Evolutionary conservation across 2,113 vertebrate species (phyloP).

Genomic region (Scomber japonicus): DNA sequence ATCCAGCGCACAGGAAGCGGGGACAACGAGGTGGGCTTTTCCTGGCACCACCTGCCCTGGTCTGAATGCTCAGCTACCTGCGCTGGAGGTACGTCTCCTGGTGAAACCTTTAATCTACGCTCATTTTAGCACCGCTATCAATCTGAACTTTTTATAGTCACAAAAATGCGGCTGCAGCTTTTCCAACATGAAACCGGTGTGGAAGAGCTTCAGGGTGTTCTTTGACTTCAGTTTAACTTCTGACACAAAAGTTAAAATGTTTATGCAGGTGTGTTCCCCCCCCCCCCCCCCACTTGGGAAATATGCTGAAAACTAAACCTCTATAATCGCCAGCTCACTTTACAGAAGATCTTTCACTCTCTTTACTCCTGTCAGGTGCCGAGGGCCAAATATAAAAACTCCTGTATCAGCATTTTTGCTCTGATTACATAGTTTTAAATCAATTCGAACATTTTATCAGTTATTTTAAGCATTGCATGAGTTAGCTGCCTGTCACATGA

Average conservation of each 20-base stretch:
- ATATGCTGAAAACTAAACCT: background rate
- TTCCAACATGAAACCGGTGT: too few relatives aligned
- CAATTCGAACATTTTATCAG: too few relatives aligned
- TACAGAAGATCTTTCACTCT: background rate
- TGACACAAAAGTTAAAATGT: too few relatives aligned
- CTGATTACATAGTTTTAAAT: background rate
- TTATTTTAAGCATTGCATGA: background rate
- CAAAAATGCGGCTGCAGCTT: too few relatives aligned
- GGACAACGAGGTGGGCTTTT: slow-evolving; percentile 96
- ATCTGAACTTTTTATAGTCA: too few relatives aligned
- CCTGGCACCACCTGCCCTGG: slow-evolving; percentile 95
- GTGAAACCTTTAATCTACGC: too few relatives aligned
- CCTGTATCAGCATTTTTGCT: background rate
- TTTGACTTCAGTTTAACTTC: too few relatives aligned
- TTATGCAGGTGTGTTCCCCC: too few relatives aligned
- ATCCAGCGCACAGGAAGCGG: slow-evolving; percentile 96
- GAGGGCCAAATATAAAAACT: background rate
- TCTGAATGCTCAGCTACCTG: slow-evolving; percentile 97
- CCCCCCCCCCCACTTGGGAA: too few relatives aligned
- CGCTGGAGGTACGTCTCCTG: slow-evolving; percentile 89
- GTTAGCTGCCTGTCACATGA: background rate
- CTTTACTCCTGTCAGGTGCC: background rate
- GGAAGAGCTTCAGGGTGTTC: too few relatives aligned
- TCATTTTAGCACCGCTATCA: too few relatives aligned
- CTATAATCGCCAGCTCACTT: background rate